A percentile compares a stretch with the other conserved stretches of the same genome.
These are phyloP conservation scores for Eriosoma lanigerum DNA, from an alignment of 1,140 invertebrate species.

Conservation along the genomic window DNA sequence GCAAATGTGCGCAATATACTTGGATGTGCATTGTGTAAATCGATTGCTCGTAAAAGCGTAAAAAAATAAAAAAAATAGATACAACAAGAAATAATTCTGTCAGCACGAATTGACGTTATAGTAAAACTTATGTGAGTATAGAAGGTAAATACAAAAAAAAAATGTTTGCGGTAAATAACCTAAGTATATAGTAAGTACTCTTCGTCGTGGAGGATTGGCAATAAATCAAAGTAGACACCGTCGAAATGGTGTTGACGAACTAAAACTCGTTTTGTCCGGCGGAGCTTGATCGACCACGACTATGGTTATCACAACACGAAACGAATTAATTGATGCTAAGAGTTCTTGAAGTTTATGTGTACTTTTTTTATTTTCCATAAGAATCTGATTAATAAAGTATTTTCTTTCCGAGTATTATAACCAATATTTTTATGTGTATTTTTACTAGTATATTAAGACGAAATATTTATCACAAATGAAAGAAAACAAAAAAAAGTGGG, in stretches of 20 bases:
- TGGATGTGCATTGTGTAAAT: too few relatives aligned
- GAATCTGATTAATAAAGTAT: too few relatives aligned
- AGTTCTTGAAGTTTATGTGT: too few relatives aligned
- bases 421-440: too few relatives aligned
- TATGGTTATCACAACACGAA: neutral
- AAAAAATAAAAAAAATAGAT: neutral
- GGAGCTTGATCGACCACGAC: neutral
- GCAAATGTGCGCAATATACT: neutral
- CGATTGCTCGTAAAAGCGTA: neutral
- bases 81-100: neutral
- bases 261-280: conserved; percentile 5
- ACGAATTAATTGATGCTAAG: too few relatives aligned
- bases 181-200: neutral
- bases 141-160: neutral
- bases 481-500: too few relatives aligned
- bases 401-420: too few relatives aligned
- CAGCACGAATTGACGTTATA: neutral
- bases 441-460: too few relatives aligned
- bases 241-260: neutral
- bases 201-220: neutral
- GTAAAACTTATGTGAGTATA: neutral
- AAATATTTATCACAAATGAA: too few relatives aligned
- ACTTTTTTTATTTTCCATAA: too few relatives aligned
- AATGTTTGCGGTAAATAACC: neutral
- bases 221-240: conserved; percentile 10